Base-by-base conservation (phyloP, 2,888 invertebrate genomes). In the Eristalis tenax region DNA sequence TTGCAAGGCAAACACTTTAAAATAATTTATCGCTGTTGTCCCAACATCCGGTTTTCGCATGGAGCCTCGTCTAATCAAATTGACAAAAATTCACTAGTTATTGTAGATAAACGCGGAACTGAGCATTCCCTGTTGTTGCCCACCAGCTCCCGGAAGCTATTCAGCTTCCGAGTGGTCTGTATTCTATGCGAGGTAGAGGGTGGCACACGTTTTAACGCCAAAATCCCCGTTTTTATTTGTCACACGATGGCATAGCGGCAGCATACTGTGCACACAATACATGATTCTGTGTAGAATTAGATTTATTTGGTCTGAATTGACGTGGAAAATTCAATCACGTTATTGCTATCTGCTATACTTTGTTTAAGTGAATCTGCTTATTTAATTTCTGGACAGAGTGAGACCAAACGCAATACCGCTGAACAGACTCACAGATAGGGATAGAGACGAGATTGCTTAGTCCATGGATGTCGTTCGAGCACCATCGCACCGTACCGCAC, bases 21-120 rank as follows among this genome's bases (percentile, higher is more conserved):
- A 76, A 83, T 83, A 83, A n/a, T 87, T 83, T 87, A 83, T 83
- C 87, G 56, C 70, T 75, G 64, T 69, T 71, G 68, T 80, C 22
- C 38, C 68, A 76, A 59, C 75, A 80, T 87, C 83, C 87, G 87
- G 76, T 61, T 61, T 70, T 76, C 43, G n/a, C 83, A 80, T 83
- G 61, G 63, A n/a, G 43, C 68, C 59, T 38, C 65, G 59, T 80
- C 68, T 80, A 83, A 83, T 87, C 76, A 83, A 87, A 87, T 83
- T 80, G 75, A 83, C 83, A 83, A 87, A 83, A 87, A 80, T 68
- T 76, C 50, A 28, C 26, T 83, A 64, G 83, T 68, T 50, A 50
- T 50, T 50, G 50, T 50, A 56, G 64, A 87, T 83, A 64, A 76
- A 79, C 65, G 43, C 73, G 59, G 23, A 66, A 40, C 43, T 23